Evolutionary conservation across 2,888 invertebrate species (phyloP).

Genomic region (Callinectes sapidus): DNA sequence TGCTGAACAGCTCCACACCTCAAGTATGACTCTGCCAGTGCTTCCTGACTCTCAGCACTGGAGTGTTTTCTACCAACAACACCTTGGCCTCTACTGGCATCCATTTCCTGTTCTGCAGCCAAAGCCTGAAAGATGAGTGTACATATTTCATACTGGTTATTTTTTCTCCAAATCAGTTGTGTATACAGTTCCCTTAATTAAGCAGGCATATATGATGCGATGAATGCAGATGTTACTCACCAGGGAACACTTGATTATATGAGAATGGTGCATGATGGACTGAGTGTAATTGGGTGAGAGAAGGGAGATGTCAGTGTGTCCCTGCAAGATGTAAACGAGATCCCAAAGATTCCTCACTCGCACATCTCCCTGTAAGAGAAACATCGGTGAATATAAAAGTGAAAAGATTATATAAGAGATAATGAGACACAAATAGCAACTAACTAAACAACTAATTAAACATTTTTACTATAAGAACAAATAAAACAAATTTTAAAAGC

Average conservation of each 20-base stretch:
- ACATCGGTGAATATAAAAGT: background rate
- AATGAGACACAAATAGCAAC: background rate
- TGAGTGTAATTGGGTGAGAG: slow-evolving; percentile 75
- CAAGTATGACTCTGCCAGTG: slow-evolving; percentile 74
- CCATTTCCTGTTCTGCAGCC: slow-evolving; percentile 76
- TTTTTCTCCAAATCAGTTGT: background rate
- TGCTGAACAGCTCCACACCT: slow-evolving; percentile 76
- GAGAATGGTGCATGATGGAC: slow-evolving; percentile 77
- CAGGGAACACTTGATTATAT: slow-evolving; percentile 75
- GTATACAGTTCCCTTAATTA: background rate
- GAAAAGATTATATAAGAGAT: background rate
- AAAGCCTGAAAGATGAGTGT: slow-evolving; percentile 74
- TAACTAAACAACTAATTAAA: background rate
- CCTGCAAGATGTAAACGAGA: slow-evolving; percentile 75
- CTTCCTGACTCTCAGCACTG: slow-evolving; percentile 41
- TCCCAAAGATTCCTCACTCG: slow-evolving; percentile 76
- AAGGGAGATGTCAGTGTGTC: slow-evolving; percentile 74
- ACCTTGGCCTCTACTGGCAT: slow-evolving; percentile 74
- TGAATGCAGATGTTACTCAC: slow-evolving; percentile 74
- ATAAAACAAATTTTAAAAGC: background rate
- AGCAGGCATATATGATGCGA: background rate
- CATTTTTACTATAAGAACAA: background rate
- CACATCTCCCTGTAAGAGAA: slow-evolving; percentile 69
- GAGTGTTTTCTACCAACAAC: slow-evolving; percentile 56
- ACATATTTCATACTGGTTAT: background rate